Evolutionary conservation across 2,113 vertebrate genomes (phyloP).

Genomic region (Monarcha castaneiventris): DNA sequence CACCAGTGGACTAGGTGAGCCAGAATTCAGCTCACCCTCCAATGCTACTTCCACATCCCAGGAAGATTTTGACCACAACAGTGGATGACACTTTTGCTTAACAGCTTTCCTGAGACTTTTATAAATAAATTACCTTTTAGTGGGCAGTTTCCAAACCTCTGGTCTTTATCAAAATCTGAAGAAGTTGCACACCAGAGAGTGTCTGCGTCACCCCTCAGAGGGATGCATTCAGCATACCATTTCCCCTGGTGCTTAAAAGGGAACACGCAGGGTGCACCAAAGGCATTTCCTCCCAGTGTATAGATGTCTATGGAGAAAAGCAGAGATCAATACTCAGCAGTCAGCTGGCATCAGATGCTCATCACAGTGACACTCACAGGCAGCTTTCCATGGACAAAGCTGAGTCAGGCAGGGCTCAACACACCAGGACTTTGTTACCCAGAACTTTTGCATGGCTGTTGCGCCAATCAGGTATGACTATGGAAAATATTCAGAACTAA

Average conservation of each 20-base stretch:
- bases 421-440: neutral
- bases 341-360: neutral
- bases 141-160: conserved; percentile 86
- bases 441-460: neutral
- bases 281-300: conserved; percentile 83
- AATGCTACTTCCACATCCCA: neutral
- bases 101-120: neutral
- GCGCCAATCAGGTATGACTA: neutral
- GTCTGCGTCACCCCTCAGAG: neutral
- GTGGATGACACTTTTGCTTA: neutral
- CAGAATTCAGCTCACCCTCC: neutral
- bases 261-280: conserved; percentile 85
- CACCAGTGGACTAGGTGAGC: neutral
- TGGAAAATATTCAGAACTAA: neutral
- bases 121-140: conserved; percentile 73
- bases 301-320: conserved; percentile 78
- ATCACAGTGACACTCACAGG: neutral
- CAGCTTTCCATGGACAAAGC: neutral
- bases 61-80: neutral
- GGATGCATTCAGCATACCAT: conserved; percentile 85
- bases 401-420: neutral
- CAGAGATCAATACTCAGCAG: neutral
- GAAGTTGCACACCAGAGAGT: conserved; percentile 84
- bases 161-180: conserved; percentile 76
- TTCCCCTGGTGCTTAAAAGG: conserved; percentile 82